phyloP scores from a whole-genome alignment of 23 tunicate genomes.

The Halocynthia aurantium region DNA sequence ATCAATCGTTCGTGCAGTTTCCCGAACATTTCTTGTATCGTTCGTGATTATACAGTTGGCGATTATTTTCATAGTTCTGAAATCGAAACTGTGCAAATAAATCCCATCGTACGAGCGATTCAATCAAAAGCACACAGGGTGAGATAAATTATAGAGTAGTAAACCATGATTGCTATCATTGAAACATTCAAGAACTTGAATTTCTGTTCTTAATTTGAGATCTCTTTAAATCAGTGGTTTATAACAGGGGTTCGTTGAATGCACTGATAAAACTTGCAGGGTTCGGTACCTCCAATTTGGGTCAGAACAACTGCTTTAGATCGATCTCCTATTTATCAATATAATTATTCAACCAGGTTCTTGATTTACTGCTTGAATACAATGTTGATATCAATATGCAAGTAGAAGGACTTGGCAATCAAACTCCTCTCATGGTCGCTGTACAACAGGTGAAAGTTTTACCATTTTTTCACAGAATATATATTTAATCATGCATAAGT shows the following conservation, averaged over 20 bases:
- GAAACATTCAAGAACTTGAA: background rate
- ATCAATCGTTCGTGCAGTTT: slow-evolving; percentile 85
- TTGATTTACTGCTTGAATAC: slow-evolving; percentile 86
- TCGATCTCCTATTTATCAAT: background rate
- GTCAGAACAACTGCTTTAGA: background rate
- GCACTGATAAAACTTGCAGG: background rate
- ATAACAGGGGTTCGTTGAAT: background rate
- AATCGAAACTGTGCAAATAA: slow-evolving; percentile 44
- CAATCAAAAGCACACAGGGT: slow-evolving; percentile 83
- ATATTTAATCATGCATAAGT: background rate
- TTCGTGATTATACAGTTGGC: slow-evolving; percentile 13
- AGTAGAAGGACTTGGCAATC: slow-evolving; percentile 79
- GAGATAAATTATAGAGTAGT: background rate
- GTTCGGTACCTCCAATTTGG: background rate
- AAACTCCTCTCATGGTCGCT: slow-evolving; percentile 96
- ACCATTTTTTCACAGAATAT: background rate
- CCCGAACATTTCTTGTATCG: slow-evolving; percentile 19
- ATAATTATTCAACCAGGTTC: slow-evolving; percentile 19
- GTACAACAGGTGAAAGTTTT: slow-evolving; percentile 65
- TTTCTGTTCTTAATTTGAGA: background rate
- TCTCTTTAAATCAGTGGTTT: background rate
- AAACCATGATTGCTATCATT: no score
- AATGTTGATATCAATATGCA: slow-evolving; percentile 93
- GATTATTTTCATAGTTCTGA: slow-evolving; percentile 21
- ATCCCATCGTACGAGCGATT: slow-evolving; percentile 75